Conservation (phyloP, 2,888 invertebrate genomes). For the Pogonocherus hispidulus region DNA sequence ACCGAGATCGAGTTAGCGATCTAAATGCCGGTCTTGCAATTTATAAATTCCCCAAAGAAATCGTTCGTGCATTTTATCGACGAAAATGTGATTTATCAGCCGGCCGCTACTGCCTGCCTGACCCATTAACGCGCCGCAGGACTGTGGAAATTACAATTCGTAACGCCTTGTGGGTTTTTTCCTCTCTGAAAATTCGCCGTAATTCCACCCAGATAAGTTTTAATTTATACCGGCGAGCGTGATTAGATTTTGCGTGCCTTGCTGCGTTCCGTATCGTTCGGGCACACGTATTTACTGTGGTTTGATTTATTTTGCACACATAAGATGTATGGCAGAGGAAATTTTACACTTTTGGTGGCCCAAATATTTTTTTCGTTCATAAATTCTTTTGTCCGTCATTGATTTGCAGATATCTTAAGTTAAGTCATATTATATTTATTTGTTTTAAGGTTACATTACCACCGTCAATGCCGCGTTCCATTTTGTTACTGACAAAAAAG, state of each 20-base stretch:
- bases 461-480: too few species aligned
- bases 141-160: constrained; percentile 47
- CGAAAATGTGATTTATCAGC: constrained; percentile 56
- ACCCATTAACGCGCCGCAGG: constrained; percentile 50
- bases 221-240: constrained; percentile 16
- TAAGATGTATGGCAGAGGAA: too few species aligned
- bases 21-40: constrained; percentile 48
- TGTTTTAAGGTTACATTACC: too few species aligned
- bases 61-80: constrained; percentile 55
- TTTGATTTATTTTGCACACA: too few species aligned
- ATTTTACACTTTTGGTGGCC: too few species aligned
- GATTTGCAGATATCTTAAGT: too few species aligned
- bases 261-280: constrained; percentile 16
- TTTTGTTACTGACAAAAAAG: too few species aligned
- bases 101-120: constrained; percentile 45
- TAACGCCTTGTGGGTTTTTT: constrained; percentile 6
- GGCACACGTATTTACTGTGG: too few species aligned
- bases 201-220: constrained; percentile 26
- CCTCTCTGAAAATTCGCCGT: constrained; percentile 17
- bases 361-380: too few species aligned
- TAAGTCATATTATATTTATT: too few species aligned
- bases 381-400: too few species aligned
- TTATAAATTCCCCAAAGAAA: constrained; percentile 51
- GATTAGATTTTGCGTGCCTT: constrained; percentile 16
- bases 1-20: constrained; percentile 43